Percentiles rank a stretch among this genome's conserved stretches.
These are phyloP conservation scores for Coptotermes formosanus DNA, from an alignment of 1,140 invertebrate genomes.

Conservation along the genomic window DNA sequence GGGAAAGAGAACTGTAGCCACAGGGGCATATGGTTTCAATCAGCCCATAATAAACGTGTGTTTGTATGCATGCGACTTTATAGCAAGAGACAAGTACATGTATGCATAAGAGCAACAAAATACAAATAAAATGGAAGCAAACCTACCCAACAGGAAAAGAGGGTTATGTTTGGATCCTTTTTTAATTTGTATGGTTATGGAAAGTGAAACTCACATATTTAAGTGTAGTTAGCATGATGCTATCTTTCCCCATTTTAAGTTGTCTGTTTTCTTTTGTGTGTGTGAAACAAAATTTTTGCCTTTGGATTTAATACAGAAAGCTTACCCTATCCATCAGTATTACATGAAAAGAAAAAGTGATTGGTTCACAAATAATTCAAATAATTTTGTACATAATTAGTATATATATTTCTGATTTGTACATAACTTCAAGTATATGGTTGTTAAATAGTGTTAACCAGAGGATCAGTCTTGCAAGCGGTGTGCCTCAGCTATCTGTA, in stretches of 20 bases:
- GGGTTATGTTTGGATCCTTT: slow-evolving; percentile 16
- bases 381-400: slow-evolving; percentile 1
- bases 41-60: neutral
- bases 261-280: neutral
- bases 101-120: neutral
- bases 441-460: neutral
- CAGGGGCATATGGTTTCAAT: neutral
- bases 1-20: neutral
- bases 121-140: neutral
- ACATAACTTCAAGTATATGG: slow-evolving; percentile 12
- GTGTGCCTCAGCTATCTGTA: neutral
- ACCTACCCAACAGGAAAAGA: neutral
- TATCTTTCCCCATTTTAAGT: neutral
- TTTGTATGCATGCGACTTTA: neutral
- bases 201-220: slow-evolving; percentile 20
- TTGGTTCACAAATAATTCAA: neutral
- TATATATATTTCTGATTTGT: slow-evolving; percentile 15
- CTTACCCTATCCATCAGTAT: slow-evolving; percentile 29
- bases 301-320: slow-evolving; percentile 4
- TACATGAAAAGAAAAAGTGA: neutral
- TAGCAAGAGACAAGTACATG: neutral
- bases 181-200: slow-evolving; percentile 15
- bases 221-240: slow-evolving; percentile 21
- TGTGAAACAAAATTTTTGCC: neutral
- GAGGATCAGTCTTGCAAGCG: neutral